Conservation (phyloP, 2,888 invertebrate species). For the Eilema depressum region DNA sequence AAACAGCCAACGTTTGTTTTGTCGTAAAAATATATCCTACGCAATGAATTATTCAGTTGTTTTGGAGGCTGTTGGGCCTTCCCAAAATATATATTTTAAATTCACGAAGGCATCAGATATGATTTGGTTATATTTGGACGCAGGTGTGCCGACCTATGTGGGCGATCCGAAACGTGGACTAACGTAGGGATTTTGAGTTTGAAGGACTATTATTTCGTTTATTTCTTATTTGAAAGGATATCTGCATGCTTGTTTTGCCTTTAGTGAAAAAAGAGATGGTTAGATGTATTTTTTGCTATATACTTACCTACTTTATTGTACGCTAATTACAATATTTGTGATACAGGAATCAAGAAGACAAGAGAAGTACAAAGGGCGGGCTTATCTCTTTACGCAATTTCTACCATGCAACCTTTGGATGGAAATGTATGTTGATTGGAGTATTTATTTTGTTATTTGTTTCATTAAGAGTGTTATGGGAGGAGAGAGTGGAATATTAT, state of each 20-base stretch:
- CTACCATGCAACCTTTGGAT: too few relatives aligned
- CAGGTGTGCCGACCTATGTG: slow-evolving; percentile 11
- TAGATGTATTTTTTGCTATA: not conserved
- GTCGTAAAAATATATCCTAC: slow-evolving; percentile 32
- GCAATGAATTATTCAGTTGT: slow-evolving; percentile 45
- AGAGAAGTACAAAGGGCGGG: too few relatives aligned
- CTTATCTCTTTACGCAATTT: too few relatives aligned
- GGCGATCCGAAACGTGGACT: slow-evolving; percentile 12
- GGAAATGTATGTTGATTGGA: too few relatives aligned
- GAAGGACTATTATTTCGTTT: not conserved
- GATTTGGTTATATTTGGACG: slow-evolving; percentile 27
- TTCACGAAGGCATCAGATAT: slow-evolving; percentile 25
- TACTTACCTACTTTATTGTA: too few relatives aligned
- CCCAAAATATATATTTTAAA: slow-evolving; percentile 35
- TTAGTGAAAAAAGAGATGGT: not conserved
- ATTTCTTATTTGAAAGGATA: not conserved
- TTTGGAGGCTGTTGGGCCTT: slow-evolving; percentile 21
- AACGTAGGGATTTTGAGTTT: not conserved
- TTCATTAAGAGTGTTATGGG: too few relatives aligned
- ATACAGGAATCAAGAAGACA: too few relatives aligned
- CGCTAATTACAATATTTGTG: too few relatives aligned
- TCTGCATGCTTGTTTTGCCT: not conserved
- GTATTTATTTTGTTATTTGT: too few relatives aligned
- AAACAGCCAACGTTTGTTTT: slow-evolving; percentile 13
- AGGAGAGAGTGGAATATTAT: too few relatives aligned